These are phyloP conservation scores for Matsumyia berberina DNA, from an alignment of 2,888 invertebrate species.

Conservation along the genomic window DNA sequence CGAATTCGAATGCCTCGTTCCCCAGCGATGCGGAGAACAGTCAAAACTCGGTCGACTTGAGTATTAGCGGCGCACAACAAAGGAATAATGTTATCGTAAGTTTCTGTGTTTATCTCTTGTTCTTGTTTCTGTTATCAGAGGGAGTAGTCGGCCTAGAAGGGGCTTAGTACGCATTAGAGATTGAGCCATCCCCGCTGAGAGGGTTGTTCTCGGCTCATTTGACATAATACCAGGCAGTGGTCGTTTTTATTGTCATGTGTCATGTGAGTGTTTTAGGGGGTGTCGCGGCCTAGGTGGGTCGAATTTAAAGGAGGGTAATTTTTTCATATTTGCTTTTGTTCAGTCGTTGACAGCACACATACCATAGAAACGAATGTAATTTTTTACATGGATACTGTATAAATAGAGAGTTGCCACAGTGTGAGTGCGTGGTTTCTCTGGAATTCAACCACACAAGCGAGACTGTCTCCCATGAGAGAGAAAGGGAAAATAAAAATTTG, in stretches of 20 bases:
- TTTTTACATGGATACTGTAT: neutral
- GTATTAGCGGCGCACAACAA: conserved; percentile 48
- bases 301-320: conserved; percentile 14
- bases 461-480: conserved; percentile 19
- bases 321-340: conserved; percentile 27
- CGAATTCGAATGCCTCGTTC: conserved; percentile 64
- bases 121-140: conserved; percentile 31
- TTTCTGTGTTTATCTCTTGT: neutral
- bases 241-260: conserved; percentile 40
- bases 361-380: neutral
- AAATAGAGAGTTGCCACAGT: neutral
- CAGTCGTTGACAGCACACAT: conserved; percentile 47
- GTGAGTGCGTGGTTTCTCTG: conserved; percentile 24
- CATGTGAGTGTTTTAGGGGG: conserved; percentile 7
- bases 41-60: conserved; percentile 68
- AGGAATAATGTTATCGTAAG: conserved; percentile 75
- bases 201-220: conserved; percentile 38
- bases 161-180: neutral
- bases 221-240: conserved; percentile 29
- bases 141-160: neutral
- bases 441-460: conserved; percentile 2
- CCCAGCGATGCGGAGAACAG: conserved; percentile 63
- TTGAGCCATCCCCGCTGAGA: neutral
- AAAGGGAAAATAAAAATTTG: neutral
- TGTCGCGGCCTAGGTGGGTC: neutral